Conservation (phyloP, 2,888 invertebrate species). For the Apodemia mormo region DNA sequence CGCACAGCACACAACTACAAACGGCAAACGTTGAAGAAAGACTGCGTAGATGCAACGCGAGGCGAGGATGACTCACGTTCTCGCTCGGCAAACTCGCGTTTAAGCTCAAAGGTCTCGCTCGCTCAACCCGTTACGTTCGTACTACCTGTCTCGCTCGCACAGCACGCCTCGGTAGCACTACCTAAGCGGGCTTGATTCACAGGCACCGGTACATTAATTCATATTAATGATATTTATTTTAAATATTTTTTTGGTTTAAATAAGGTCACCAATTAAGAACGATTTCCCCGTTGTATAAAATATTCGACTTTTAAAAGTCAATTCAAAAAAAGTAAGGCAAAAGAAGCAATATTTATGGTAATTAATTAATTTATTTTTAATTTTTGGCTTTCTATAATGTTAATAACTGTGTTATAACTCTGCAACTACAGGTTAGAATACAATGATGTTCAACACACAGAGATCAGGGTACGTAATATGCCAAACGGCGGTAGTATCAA, state of each 20-base stretch:
- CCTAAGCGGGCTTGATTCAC: slow-evolving; percentile 10
- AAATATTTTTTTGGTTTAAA: slow-evolving; percentile 18
- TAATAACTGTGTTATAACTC: too few species aligned
- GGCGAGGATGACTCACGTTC: slow-evolving; percentile 2
- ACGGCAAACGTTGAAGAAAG: slow-evolving; percentile 4
- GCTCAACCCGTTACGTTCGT: not conserved
- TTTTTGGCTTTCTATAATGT: not conserved
- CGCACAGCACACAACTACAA: slow-evolving; percentile 12
- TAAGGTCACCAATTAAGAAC: slow-evolving; percentile 21
- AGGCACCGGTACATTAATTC: slow-evolving; percentile 6
- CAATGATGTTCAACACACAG: slow-evolving; percentile 10
- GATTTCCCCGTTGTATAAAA: slow-evolving; percentile 15
- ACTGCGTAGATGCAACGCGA: not conserved
- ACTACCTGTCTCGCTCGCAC: not conserved
- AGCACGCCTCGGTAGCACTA: not conserved
- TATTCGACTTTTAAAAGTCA: slow-evolving; percentile 14
- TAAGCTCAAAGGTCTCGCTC: not conserved
- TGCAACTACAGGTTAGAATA: slow-evolving; percentile 12
- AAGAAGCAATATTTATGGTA: slow-evolving; percentile 3
- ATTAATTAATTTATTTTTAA: not conserved
- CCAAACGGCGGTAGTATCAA: slow-evolving; percentile 21
- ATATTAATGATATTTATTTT: slow-evolving; percentile 7
- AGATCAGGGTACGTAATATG: slow-evolving; percentile 10
- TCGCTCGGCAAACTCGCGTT: not conserved
- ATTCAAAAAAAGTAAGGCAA: slow-evolving; percentile 9